Evolutionary conservation across 2,797 vertebrate species (phyloP).

Genomic region (Cygnus olor): DNA sequence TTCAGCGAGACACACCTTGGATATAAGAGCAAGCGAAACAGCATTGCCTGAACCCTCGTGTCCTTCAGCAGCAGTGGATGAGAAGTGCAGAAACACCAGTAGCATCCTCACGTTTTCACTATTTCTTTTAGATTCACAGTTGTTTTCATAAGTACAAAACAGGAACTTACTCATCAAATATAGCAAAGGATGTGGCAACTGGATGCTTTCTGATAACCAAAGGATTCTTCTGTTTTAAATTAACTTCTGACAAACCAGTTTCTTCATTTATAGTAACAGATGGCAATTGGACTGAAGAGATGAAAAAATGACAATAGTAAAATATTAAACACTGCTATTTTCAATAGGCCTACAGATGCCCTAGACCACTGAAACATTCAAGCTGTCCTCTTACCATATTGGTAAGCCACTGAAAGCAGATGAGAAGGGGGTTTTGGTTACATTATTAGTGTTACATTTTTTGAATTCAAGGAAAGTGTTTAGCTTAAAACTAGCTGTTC

Average conservation of each 20-base stretch:
- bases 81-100: neutral
- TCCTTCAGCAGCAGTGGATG: neutral
- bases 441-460: neutral
- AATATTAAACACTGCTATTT: neutral
- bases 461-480: neutral
- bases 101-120: neutral
- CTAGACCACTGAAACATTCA: neutral
- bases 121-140: neutral
- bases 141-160: neutral
- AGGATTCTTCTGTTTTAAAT: constrained; percentile 82
- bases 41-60: neutral
- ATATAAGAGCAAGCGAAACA: neutral
- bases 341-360: neutral
- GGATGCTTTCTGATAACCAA: constrained; percentile 88
- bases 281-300: constrained; percentile 86
- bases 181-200: constrained; percentile 88
- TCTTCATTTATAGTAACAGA: constrained; percentile 88
- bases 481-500: neutral
- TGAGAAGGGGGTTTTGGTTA: neutral
- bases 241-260: constrained; percentile 86
- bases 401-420: neutral
- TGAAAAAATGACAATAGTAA: neutral
- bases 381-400: neutral
- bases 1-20: fast-evolving
- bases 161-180: constrained; percentile 92